Conservation (phyloP, 2,888 invertebrate genomes). For the Platycheirus albimanus region DNA sequence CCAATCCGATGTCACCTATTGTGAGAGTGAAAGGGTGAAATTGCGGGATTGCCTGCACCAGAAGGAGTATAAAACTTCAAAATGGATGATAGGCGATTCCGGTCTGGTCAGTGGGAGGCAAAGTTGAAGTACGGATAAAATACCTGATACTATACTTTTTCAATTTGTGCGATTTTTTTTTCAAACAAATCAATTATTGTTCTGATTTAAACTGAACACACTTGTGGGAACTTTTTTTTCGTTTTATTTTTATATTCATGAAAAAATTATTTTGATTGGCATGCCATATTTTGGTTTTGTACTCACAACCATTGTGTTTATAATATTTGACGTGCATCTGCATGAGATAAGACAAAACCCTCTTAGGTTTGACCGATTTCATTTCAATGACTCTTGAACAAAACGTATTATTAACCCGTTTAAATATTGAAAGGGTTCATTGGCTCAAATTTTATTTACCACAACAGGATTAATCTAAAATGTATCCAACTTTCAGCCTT, state of each 20-base stretch:
- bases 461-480: not conserved
- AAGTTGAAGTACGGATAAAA: not conserved
- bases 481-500: not conserved
- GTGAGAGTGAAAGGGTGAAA: not conserved
- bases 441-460: not conserved
- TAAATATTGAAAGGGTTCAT: not conserved
- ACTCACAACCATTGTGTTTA: not conserved
- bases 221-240: not conserved
- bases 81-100: constrained; percentile 31
- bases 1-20: constrained; percentile 46
- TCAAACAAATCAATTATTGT: constrained; percentile 21
- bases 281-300: not conserved
- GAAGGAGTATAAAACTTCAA: constrained; percentile 23
- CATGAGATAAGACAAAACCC: constrained; percentile 17
- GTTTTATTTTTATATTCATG: not conserved
- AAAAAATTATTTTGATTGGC: not conserved
- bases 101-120: constrained; percentile 21
- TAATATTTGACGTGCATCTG: not conserved
- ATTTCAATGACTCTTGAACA: constrained; percentile 13
- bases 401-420: not conserved
- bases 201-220: constrained; percentile 4
- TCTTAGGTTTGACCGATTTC: constrained; percentile 13
- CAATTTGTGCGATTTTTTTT: constrained; percentile 39
- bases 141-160: constrained; percentile 4
- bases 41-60: constrained; percentile 24